phyloP scores from a whole-genome alignment of 2,888 invertebrate genomes.

The Sesamia inferens region DNA sequence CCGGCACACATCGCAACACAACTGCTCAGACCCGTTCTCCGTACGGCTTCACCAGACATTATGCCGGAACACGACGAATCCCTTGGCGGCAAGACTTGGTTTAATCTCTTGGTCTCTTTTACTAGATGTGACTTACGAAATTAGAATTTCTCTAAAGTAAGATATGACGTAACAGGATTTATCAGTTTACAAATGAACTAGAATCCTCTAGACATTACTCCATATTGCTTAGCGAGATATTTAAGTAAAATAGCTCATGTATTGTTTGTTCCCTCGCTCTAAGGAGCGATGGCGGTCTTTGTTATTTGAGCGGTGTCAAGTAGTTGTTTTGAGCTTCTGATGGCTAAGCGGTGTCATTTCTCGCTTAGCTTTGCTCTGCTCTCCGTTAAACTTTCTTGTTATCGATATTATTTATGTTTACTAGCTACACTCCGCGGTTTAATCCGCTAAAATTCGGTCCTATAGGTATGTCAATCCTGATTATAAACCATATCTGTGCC shows the following conservation, averaged over 20 bases:
- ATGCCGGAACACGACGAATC: too few relatives aligned
- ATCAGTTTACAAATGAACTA: slow-evolving; percentile 36
- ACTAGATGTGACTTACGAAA: not conserved
- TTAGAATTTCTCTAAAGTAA: slow-evolving; percentile 22
- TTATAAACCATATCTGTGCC: too few relatives aligned
- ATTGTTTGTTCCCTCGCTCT: slow-evolving; percentile 42
- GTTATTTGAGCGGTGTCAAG: slow-evolving; percentile 46
- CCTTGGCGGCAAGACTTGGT: too few relatives aligned
- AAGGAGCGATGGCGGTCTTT: slow-evolving; percentile 36
- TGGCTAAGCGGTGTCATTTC: slow-evolving; percentile 5
- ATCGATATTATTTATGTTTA: too few relatives aligned
- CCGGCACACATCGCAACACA: too few relatives aligned
- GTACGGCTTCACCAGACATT: too few relatives aligned
- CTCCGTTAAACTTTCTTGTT: not conserved
- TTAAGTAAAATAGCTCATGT: slow-evolving; percentile 43
- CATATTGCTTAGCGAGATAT: slow-evolving; percentile 32
- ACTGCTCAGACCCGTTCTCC: too few relatives aligned
- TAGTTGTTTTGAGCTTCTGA: slow-evolving; percentile 15
- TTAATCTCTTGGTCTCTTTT: not conserved
- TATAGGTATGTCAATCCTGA: too few relatives aligned
- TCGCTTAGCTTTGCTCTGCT: slow-evolving; percentile 10
- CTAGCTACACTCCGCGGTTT: too few relatives aligned
- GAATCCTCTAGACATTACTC: slow-evolving; percentile 34
- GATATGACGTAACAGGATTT: slow-evolving; percentile 15
- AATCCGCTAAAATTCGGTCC: too few relatives aligned